A percentile compares a stretch with the other conserved stretches of the same genome.
Conservation (phyloP, 1,140 invertebrate species). For the Scaptomyza graminum region DNA sequence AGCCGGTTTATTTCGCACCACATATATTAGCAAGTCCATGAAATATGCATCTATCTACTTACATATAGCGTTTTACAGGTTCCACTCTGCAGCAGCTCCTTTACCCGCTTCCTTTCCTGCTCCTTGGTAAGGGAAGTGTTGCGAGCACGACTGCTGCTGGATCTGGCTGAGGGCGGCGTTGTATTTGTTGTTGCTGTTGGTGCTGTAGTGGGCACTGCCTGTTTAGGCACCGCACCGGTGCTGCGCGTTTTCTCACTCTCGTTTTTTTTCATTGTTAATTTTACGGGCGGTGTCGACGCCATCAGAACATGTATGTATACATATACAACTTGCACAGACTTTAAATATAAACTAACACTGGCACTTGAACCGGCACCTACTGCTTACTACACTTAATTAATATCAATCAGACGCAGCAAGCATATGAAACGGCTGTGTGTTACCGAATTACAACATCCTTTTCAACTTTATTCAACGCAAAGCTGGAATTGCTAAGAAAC, state of each 20-base stretch:
- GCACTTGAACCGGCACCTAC: slow-evolving; percentile 2
- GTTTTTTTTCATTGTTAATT: slow-evolving; percentile 51
- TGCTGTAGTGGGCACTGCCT: slow-evolving; percentile 21
- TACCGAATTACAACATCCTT: neutral
- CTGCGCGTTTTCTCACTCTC: slow-evolving; percentile 40
- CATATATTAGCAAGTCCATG: neutral
- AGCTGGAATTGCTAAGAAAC: slow-evolving; percentile 7
- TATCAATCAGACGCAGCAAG: neutral
- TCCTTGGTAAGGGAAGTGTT: slow-evolving; percentile 39
- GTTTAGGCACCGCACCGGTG: slow-evolving; percentile 58
- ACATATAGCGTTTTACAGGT: slow-evolving; percentile 67
- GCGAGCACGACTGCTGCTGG: slow-evolving; percentile 33
- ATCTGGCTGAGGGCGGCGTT: slow-evolving; percentile 37
- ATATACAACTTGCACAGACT: slow-evolving; percentile 29
- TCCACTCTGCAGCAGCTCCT: slow-evolving; percentile 61
- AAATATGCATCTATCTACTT: slow-evolving; percentile 31
- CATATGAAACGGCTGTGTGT: neutral
- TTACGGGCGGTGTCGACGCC: slow-evolving; percentile 55
- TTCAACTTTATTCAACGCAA: neutral
- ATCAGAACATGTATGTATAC: slow-evolving; percentile 49
- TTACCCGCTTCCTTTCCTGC: slow-evolving; percentile 50
- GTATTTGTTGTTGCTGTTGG: slow-evolving; percentile 46
- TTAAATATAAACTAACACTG: slow-evolving; percentile 25
- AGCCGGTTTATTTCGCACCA: neutral
- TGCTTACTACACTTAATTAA: slow-evolving; percentile 1